Evolutionary conservation across 2,797 vertebrate species (phyloP), one percentile per base, ranked within the genome.

Genomic region (Australoheros facetus): DNA sequence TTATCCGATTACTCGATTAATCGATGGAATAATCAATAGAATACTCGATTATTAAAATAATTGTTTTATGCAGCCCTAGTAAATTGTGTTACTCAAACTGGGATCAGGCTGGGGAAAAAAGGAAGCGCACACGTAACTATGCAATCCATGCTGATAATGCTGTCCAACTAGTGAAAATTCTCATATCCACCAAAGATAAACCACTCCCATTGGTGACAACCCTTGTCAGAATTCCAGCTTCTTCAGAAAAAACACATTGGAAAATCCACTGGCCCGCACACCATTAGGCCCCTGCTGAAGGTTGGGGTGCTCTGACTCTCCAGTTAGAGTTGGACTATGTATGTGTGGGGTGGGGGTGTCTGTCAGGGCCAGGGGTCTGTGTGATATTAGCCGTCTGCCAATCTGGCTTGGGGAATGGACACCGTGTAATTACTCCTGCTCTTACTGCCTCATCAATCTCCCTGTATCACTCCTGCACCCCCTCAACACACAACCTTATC

Each of bases 371-470:
- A 95, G 93, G 94, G 95, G 95, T 96, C 95, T 95, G 94, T 95
- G 95, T 93, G 95, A 96, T 96, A 96, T 96, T 95, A 96, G 95
- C 95, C 94, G 95, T 95, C 96, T 96, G 95, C 95, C 95, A 96
- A 96, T 96, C 96, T 95, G 94, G 95, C 92, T 93, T 93, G 92
- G 95, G 93, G 95, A 95, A 95, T 94, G 95, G 96, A 96, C 95
- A 96, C 93, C 90, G 91, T 96, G 95, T 96, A 96, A 96, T 96
- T 96, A 96, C 96, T 95, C 93, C 93, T 95, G 94, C 94, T 95
- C 95, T 95, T 94, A 94, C 95, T 94, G 94, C 94, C 96, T 96
- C 96, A 96, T 96, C 96, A 96, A 96, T 96, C 96, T 95, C 95
- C 93, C 93, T 94, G 94, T 95, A 95, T 95, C 94, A 77, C 92